These are phyloP conservation scores for Polyodon spathula DNA, from an alignment of 2,113 vertebrate species.

Conservation along the genomic window DNA sequence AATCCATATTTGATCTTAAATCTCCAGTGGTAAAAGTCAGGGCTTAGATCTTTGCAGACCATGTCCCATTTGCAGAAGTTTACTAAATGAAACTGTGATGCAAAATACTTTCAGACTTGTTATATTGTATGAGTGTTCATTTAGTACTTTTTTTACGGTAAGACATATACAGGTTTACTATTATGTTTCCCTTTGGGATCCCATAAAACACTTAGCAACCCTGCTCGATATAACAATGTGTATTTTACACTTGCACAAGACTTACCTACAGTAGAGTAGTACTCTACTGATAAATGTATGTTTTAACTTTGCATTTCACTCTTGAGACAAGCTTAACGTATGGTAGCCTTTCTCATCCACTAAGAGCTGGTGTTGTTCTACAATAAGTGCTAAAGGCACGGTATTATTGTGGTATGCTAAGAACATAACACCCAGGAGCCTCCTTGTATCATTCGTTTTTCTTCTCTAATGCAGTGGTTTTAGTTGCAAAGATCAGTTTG, in stretches of 20 bases:
- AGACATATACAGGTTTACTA: too few species aligned
- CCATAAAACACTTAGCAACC: too few species aligned
- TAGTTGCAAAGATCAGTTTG: too few species aligned
- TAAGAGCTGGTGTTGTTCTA: conserved; percentile 25
- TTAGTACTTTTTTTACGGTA: too few species aligned
- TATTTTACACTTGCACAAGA: too few species aligned
- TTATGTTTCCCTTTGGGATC: too few species aligned
- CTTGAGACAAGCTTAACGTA: conserved; percentile 18
- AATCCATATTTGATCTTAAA: conserved; percentile 54
- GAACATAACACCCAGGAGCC: conserved; percentile 32
- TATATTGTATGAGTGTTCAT: too few species aligned
- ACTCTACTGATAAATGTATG: conserved; percentile 22
- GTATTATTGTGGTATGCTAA: conserved; percentile 37
- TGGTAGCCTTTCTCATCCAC: conserved; percentile 9
- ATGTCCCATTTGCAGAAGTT: conserved; percentile 67
- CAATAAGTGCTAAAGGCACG: conserved; percentile 26
- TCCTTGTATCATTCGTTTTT: conserved; percentile 34
- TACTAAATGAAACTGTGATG: conserved; percentile 49
- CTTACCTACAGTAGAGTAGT: too few species aligned
- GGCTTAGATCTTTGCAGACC: conserved; percentile 72
- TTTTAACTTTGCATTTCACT: conserved; percentile 22
- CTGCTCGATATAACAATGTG: too few species aligned
- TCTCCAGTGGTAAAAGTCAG: conserved; percentile 51
- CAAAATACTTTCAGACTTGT: conserved; percentile 61
- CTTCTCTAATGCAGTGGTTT: conserved; percentile 14